Evolutionary conservation across 2,113 vertebrate genomes (phyloP).

Genomic region (Malurus elegans): DNA sequence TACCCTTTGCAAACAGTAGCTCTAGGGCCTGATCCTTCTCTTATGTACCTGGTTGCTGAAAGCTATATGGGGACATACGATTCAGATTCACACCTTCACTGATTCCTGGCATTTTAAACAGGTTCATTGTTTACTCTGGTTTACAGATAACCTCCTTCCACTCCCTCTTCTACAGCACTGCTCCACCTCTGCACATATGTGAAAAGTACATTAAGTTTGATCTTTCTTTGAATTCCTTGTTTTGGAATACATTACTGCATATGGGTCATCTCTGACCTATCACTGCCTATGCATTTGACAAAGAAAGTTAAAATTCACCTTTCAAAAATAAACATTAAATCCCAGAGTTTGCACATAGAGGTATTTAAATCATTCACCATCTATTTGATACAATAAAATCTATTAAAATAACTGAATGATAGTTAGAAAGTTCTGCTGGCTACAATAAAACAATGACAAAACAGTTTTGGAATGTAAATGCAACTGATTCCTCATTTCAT

Average conservation of each 20-base stretch:
- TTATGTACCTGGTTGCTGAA: background rate
- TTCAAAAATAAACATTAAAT: background rate
- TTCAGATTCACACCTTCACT: background rate
- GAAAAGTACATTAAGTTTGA: background rate
- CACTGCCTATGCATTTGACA: background rate
- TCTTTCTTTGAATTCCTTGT: background rate
- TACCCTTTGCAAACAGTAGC: background rate
- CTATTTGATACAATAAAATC: background rate
- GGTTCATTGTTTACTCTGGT: background rate
- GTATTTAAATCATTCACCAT: background rate
- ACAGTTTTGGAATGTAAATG: background rate
- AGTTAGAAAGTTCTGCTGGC: background rate
- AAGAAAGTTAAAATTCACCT: background rate
- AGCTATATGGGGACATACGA: background rate
- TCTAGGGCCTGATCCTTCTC: background rate
- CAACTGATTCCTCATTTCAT: background rate
- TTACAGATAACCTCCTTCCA: background rate
- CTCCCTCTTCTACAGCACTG: background rate
- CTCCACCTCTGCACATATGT: background rate
- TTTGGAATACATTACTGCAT: background rate
- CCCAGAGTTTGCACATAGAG: background rate
- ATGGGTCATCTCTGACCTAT: background rate
- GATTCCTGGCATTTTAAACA: background rate
- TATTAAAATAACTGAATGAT: background rate
- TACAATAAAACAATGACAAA: background rate